Evolutionary conservation across 2,113 vertebrate species (phyloP).

Genomic region (Coreoperca whiteheadi): DNA sequence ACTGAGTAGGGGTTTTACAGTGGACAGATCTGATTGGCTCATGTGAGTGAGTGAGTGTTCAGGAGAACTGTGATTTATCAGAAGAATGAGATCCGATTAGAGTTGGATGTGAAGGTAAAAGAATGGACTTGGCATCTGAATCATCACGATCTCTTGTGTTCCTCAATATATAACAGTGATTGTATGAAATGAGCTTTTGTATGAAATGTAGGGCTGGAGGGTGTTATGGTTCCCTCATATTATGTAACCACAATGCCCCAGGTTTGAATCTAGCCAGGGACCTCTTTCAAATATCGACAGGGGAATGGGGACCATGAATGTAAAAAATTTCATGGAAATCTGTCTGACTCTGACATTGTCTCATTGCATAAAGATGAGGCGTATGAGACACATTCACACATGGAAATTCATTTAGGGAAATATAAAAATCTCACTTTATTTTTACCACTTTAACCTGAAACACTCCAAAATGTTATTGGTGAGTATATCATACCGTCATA

Average conservation of each 20-base stretch:
- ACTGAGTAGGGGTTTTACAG: conserved; percentile 26
- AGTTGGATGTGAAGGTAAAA: conserved; percentile 23
- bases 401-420: background rate
- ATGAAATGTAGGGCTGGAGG: background rate
- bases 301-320: no score
- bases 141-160: background rate
- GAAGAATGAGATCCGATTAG: conserved; percentile 18
- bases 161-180: background rate
- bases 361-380: conserved; percentile 50
- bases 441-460: background rate
- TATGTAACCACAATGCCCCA: no score
- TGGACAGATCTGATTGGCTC: conserved; percentile 30
- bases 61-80: conserved; percentile 8
- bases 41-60: background rate
- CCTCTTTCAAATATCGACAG: background rate
- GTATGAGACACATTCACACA: background rate
- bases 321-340: no score
- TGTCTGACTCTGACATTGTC: conserved; percentile 38
- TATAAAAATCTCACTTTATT: background rate
- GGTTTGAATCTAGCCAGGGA: background rate
- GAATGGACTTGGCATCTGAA: conserved; percentile 7
- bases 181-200: background rate
- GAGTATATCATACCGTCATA: background rate
- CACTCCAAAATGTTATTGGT: background rate
- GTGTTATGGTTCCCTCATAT: no score